phyloP scores from a whole-genome alignment of 2,888 invertebrate genomes.

The Syrista parreyssii region DNA sequence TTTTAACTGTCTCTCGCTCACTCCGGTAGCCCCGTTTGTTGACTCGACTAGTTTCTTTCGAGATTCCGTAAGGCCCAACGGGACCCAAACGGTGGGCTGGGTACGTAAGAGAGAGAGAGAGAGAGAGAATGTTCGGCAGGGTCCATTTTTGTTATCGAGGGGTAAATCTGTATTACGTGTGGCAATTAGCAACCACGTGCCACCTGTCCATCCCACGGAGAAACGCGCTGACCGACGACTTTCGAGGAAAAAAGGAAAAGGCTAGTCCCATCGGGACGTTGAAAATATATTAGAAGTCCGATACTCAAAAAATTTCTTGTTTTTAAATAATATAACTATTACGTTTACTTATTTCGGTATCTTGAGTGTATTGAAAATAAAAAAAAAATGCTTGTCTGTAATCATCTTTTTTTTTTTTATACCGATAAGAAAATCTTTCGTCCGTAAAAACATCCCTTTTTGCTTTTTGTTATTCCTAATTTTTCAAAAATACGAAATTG shows the following conservation, averaged over 20 bases:
- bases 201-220: not conserved
- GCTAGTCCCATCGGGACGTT: not conserved
- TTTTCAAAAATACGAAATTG: not conserved
- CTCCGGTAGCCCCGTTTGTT: not conserved
- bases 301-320: not conserved
- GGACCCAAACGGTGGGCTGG: not conserved
- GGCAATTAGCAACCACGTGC: constrained; percentile 5
- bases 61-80: not conserved
- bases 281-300: not conserved
- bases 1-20: not conserved
- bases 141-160: not conserved
- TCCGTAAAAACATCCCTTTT: not conserved
- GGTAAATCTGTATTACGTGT: constrained; percentile 4
- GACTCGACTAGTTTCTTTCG: not conserved
- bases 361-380: too few relatives aligned
- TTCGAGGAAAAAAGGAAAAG: too few relatives aligned
- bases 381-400: too few relatives aligned
- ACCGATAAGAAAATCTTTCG: not conserved
- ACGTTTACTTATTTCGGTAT: too few relatives aligned
- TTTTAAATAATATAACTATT: too few relatives aligned
- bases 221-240: not conserved
- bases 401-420: too few relatives aligned
- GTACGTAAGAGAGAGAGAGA: too few relatives aligned
- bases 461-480: not conserved
- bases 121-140: not conserved